A percentile compares a stretch with the other conserved stretches of the same genome.
Evolutionary conservation across 2,113 vertebrate species (phyloP).

Genomic region (Indri indri): DNA sequence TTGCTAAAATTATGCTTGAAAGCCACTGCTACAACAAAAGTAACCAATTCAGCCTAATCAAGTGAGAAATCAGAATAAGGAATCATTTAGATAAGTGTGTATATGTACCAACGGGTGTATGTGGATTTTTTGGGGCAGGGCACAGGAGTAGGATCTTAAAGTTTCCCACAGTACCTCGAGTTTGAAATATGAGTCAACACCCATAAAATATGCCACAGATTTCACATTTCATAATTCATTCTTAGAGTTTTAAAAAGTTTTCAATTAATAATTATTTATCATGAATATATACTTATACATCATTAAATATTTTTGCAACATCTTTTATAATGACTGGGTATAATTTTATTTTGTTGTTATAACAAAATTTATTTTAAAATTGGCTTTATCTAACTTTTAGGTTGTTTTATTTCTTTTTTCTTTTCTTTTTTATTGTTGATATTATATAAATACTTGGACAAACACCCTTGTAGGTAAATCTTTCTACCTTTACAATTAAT

Average conservation of each 20-base stretch:
- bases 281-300: neutral
- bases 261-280: neutral
- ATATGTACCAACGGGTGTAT: fast-evolving
- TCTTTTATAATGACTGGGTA: neutral
- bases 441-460: neutral
- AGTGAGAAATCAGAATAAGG: neutral
- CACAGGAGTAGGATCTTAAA: neutral
- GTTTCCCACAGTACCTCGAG: neutral
- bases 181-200: neutral
- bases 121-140: fast-evolving
- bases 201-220: neutral
- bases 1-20: neutral
- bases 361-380: neutral
- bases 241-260: neutral
- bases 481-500: neutral
- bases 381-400: neutral
- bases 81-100: fast-evolving
- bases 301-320: neutral
- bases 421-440: neutral
- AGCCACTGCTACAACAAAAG: neutral
- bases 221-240: neutral
- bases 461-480: neutral
- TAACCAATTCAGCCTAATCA: neutral
- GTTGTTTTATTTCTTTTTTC: neutral
- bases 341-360: neutral